A percentile compares a stretch with the other conserved stretches of the same genome.
Conservation (phyloP, 1,140 invertebrate species). For the Temnothorax curvispinosus region DNA sequence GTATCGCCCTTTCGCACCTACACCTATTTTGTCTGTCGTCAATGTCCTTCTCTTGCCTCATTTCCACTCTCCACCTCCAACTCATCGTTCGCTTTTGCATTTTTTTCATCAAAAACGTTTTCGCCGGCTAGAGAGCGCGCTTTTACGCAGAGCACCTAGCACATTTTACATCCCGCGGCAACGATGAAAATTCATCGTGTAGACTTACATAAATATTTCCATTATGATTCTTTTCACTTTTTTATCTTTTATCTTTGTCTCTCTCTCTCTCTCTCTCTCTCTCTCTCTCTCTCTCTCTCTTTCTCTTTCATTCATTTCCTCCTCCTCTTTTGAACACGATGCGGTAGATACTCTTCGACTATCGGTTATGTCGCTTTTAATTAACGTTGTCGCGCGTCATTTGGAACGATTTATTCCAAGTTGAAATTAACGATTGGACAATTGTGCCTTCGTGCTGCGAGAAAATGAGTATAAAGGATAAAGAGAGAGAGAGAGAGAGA, state of each 20-base stretch:
- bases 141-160: conserved; percentile 40
- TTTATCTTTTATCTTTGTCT: conserved; percentile 23
- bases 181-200: conserved; percentile 71
- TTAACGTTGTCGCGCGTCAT: conserved; percentile 56
- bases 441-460: neutral
- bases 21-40: conserved; percentile 63
- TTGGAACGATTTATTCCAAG: conserved; percentile 56
- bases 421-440: conserved; percentile 54
- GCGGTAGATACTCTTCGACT: conserved; percentile 51
- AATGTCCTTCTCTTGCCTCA: conserved; percentile 8
- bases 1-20: conserved; percentile 62
- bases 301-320: neutral
- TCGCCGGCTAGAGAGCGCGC: conserved; percentile 46
- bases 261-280: neutral
- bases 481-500: neutral
- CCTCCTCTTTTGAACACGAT: neutral
- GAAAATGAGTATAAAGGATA: neutral
- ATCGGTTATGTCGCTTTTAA: conserved; percentile 57
- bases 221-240: conserved; percentile 53
- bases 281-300: neutral
- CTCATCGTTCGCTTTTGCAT: conserved; percentile 62
- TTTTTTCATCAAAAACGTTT: conserved; percentile 75
- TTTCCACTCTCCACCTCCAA: neutral
- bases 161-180: conserved; percentile 70
- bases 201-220: conserved; percentile 62